These are phyloP conservation scores for Erythrocercus mccallii DNA, from an alignment of 2,113 vertebrate genomes.

Conservation along the genomic window DNA sequence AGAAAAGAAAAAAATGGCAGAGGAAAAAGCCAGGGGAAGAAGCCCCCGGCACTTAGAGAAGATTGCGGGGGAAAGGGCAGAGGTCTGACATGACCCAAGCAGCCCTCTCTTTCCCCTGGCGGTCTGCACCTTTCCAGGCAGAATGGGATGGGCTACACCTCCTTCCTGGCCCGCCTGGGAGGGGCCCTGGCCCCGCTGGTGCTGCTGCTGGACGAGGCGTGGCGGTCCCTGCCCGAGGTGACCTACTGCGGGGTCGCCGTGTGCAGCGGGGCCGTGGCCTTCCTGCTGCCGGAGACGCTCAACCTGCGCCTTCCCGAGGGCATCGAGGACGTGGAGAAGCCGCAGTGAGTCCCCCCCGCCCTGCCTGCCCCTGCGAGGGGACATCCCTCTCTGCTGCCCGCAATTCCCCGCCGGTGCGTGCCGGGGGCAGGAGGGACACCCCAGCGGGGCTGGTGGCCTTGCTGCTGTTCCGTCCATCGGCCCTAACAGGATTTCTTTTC, in stretches of 20 bases:
- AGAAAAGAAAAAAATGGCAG: neutral
- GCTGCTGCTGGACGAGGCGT: constrained; percentile 38
- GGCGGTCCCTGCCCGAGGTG: constrained; percentile 16
- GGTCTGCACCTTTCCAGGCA: constrained; percentile 18
- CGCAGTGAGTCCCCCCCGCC: neutral
- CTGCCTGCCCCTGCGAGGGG: neutral
- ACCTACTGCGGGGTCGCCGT: neutral
- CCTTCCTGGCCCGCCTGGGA: neutral
- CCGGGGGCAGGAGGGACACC: neutral
- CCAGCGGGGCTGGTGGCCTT: fast-evolving
- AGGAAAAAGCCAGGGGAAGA: fast-evolving
- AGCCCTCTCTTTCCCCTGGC: neutral
- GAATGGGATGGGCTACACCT: constrained; percentile 48
- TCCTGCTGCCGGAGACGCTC: constrained; percentile 22
- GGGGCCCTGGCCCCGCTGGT: constrained; percentile 33
- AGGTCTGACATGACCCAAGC: neutral
- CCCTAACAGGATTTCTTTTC: fast-evolving
- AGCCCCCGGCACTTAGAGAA: neutral
- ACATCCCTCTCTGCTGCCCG: neutral
- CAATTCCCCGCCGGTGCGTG: neutral
- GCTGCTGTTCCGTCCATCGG: neutral
- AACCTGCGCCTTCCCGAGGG: neutral
- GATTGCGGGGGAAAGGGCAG: fast-evolving
- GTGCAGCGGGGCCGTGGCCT: neutral
- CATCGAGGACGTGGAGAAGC: constrained; percentile 6